A percentile compares a stretch with the other conserved stretches of the same genome.
Conservation (phyloP, 2,113 vertebrate genomes). For the Tenrec ecaudatus region DNA sequence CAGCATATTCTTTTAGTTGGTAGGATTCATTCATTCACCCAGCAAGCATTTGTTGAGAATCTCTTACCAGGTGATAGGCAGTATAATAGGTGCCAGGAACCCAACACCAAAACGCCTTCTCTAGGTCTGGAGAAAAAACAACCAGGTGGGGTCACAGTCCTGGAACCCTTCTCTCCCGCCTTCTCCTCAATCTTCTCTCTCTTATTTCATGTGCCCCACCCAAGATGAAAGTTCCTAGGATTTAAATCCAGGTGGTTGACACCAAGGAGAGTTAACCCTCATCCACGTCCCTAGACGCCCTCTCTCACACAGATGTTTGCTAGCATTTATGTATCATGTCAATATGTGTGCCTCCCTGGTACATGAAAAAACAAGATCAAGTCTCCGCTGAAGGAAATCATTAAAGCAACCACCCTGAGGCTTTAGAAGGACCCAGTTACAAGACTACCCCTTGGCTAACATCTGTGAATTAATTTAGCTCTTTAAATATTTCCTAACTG, state of each 20-base stretch:
- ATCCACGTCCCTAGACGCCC: background rate
- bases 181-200: background rate
- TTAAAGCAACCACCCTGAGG: background rate
- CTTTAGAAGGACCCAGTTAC: background rate
- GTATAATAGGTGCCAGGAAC: background rate
- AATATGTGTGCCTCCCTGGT: background rate
- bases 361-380: background rate
- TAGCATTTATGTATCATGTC: background rate
- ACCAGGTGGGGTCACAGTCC: no score
- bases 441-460: background rate
- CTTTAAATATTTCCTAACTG: background rate
- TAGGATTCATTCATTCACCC: background rate
- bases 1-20: background rate
- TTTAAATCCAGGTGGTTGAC: background rate
- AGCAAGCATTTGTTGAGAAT: background rate
- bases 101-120: background rate
- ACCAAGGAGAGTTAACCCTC: background rate
- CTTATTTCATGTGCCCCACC: background rate
- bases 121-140: background rate
- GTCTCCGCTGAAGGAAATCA: background rate
- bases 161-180: background rate
- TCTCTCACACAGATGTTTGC: background rate
- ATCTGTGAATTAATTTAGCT: background rate
- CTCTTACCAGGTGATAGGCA: background rate
- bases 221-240: background rate